Base-by-base conservation (phyloP, 2,113 vertebrate species). In the Amphiprion percula region DNA sequence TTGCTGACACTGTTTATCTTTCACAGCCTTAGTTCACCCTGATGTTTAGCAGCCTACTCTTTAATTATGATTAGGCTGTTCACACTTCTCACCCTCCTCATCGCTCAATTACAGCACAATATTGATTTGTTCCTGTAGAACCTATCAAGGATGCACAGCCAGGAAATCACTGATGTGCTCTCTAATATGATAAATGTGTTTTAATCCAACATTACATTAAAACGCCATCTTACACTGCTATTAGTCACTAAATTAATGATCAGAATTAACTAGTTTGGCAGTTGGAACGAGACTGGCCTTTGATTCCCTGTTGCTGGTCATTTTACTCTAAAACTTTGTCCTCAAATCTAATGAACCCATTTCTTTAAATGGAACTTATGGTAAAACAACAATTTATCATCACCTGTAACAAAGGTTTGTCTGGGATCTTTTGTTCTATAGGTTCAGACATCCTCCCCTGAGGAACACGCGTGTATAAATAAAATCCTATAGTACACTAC, bases 181-280 rank as follows among this genome's bases (percentile, higher is more conserved):
- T 77, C 88, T 95, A 94, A 95, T 95, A 90, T 95, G 94, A 95
- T 95, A 92, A 95, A 95, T 95, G 95, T 88, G 70, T 93, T 94
- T 95, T 93, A 95, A 94, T 95, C 87, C 88, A 17, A 79, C 74
- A 55, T 92, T 94, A 90, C 92, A 93, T 95, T 95, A 95, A 93
- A 93, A 94, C 78, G 90, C 93, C 92, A 94, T 94, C 85, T 89
- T 82, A 89, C 80, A 47, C 90, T 74, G 90, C 87, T 90, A 94
- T 94, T 93, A 92, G 87, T 92, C 88, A 87, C 71, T 82, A 87
- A 94, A 95, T 94, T 95, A 94, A 95, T 94, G 92, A 93, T 91
- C 71, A 82, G 88, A 93, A 93, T 93, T 87, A 95, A 91, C 80
- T 52, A 65, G 77, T 92, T 89, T 94, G 94, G 88, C 94, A 92